A percentile compares a stretch with the other conserved stretches of the same genome.
Conservation (phyloP, 2,888 invertebrate genomes). For the Scaptomyza caliginosa region DNA sequence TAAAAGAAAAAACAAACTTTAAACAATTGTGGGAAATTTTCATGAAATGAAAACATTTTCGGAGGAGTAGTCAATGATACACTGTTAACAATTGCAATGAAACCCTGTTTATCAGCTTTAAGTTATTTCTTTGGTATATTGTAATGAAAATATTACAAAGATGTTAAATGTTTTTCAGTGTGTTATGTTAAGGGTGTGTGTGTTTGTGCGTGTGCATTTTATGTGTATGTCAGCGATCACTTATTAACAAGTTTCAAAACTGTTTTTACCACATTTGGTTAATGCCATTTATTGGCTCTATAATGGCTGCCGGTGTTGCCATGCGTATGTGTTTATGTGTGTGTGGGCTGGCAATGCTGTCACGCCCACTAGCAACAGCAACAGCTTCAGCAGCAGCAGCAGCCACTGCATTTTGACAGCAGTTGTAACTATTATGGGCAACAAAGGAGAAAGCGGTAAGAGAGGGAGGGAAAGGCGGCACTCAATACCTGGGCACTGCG, state of each 20-base stretch:
- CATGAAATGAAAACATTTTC: constrained; percentile 45
- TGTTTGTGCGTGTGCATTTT: constrained; percentile 14
- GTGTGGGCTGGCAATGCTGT: constrained; percentile 41
- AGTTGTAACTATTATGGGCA: constrained; percentile 21
- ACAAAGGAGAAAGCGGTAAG: constrained; percentile 4
- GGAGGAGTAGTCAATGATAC: constrained; percentile 18
- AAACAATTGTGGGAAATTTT: constrained; percentile 72
- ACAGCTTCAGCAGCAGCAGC: constrained; percentile 4
- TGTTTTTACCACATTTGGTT: constrained; percentile 78
- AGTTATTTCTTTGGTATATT: too few relatives aligned
- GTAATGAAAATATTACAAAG: too few relatives aligned
- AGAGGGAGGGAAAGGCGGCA: background rate
- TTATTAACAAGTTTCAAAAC: constrained; percentile 77
- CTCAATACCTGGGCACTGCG: constrained; percentile 34
- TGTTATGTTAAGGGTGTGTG: background rate
- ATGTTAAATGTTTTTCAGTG: constrained; percentile 27
- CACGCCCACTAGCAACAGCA: constrained; percentile 38
- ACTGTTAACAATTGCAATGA: background rate
- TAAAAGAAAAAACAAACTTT: constrained; percentile 9
- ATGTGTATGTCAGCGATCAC: constrained; percentile 49
- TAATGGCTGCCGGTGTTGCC: constrained; percentile 55
- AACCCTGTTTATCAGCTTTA: too few relatives aligned
- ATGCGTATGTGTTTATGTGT: constrained; percentile 31
- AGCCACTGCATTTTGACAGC: constrained; percentile 59
- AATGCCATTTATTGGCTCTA: constrained; percentile 75